Evolutionary conservation across 1,140 invertebrate species (phyloP), one percentile per base, ranked within the genome.

Genomic region (Delia radicum): DNA sequence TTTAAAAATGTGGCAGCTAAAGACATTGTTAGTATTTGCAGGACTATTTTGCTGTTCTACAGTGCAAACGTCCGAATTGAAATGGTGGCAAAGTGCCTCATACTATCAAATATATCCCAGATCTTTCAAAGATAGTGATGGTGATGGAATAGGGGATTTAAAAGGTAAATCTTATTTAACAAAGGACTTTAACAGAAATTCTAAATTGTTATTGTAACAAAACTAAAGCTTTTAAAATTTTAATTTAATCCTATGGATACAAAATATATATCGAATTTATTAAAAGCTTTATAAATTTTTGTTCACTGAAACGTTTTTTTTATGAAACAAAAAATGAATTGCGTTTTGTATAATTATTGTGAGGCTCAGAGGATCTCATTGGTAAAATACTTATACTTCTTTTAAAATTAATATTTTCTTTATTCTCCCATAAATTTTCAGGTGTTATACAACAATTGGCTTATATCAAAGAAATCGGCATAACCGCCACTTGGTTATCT

Each of bases 31-130:
- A n/a, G n/a, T n/a, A n/a, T n/a, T n/a, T n/a, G n/a, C n/a, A n/a
- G n/a, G n/a, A n/a, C n/a, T n/a, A n/a, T n/a, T n/a, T n/a, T n/a
- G n/a, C n/a, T n/a, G n/a, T n/a, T n/a, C n/a, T 15, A 13, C 8
- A 33, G 12, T 21, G 73, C 37, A 10, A 55, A 42, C n/a, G n/a
- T n/a, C n/a, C n/a, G n/a, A n/a, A 12, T 74, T 74, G 0, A 83
- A 90, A 77, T 96, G 94, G 94, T 95, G 92, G 91, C 88, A 93
- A 77, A 89, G 89, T 31, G 90, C 89, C 1, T 83, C 91, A 5
- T 87, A 95, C 27, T 96, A 96, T 82, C 93, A 95, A 85, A 90
- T 95, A 61, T 94, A 95, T 81, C 92, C 93, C 0, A 87, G 92
- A 72, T 94, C 93, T 2, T 96, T 94, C 82, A 91, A 91, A 79